These are phyloP conservation scores for Apodemia mormo DNA, from an alignment of 2,888 invertebrate species.

Conservation along the genomic window DNA sequence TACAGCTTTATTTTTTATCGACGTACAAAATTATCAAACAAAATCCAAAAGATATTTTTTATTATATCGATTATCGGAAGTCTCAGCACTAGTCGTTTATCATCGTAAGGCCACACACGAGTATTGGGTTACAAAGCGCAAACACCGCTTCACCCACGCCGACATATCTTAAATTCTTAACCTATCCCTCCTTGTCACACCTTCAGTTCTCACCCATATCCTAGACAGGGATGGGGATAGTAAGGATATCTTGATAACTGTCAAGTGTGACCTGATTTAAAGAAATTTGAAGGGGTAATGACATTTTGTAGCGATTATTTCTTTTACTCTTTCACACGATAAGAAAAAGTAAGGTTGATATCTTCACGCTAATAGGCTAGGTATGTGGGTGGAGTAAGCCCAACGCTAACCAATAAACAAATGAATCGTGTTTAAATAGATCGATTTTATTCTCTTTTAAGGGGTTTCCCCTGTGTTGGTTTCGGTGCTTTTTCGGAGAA, in stretches of 20 bases:
- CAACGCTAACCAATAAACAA: no score
- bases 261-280: slow-evolving; percentile 59
- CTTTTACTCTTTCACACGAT: background rate
- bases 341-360: no score
- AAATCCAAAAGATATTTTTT: no score
- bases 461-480: no score
- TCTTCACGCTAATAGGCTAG: no score
- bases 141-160: slow-evolving; percentile 48
- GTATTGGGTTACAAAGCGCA: slow-evolving; percentile 66
- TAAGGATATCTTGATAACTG: slow-evolving; percentile 66
- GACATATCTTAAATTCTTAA: slow-evolving; percentile 24
- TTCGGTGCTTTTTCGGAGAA: no score
- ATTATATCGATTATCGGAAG: background rate
- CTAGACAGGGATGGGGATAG: slow-evolving; percentile 43
- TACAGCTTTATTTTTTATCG: no score
- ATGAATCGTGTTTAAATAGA: no score
- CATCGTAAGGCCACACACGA: slow-evolving; percentile 58
- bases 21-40: no score
- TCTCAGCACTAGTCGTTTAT: slow-evolving; percentile 46
- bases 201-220: slow-evolving; percentile 20
- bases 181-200: slow-evolving; percentile 41
- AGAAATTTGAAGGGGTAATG: slow-evolving; percentile 37
- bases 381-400: no score
- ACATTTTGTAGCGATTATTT: slow-evolving; percentile 10
- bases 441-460: no score